Evolutionary conservation across 2,113 vertebrate genomes (phyloP).

Genomic region (Naja naja): DNA sequence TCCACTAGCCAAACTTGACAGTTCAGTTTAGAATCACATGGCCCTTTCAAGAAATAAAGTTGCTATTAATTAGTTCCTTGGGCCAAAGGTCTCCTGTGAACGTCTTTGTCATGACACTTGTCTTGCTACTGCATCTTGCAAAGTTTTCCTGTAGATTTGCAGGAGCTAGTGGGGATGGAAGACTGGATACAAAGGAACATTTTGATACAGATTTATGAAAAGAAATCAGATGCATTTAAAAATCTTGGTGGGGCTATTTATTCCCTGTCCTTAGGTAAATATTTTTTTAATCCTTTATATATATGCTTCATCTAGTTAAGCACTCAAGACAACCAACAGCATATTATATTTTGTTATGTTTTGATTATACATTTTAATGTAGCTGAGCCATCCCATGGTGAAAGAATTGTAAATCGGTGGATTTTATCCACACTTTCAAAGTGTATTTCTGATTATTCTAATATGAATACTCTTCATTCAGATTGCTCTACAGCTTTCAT

Average conservation of each 20-base stretch:
- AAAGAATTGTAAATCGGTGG: not conserved
- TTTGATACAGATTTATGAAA: not conserved
- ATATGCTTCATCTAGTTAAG: not conserved
- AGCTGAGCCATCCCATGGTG: not conserved
- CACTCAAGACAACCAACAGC: not conserved
- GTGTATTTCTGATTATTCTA: not conserved
- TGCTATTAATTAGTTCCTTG: not conserved
- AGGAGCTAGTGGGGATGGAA: not conserved
- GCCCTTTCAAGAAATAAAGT: not conserved
- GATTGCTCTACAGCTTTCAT: not conserved
- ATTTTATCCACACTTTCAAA: not conserved
- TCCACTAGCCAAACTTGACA: not conserved
- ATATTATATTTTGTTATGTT: not conserved
- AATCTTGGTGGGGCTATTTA: slow-evolving; percentile 2
- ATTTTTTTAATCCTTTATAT: not conserved
- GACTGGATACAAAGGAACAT: not conserved
- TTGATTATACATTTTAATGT: not conserved
- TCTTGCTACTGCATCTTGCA: not conserved
- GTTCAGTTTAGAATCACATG: not conserved
- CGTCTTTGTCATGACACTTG: not conserved
- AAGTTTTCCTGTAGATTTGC: not conserved
- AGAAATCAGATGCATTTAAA: not conserved
- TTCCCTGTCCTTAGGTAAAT: slow-evolving; percentile 20
- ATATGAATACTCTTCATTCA: not conserved
- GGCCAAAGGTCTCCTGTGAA: not conserved